Conservation (phyloP, 1,140 invertebrate species). For the Aphidius gifuensis region DNA sequence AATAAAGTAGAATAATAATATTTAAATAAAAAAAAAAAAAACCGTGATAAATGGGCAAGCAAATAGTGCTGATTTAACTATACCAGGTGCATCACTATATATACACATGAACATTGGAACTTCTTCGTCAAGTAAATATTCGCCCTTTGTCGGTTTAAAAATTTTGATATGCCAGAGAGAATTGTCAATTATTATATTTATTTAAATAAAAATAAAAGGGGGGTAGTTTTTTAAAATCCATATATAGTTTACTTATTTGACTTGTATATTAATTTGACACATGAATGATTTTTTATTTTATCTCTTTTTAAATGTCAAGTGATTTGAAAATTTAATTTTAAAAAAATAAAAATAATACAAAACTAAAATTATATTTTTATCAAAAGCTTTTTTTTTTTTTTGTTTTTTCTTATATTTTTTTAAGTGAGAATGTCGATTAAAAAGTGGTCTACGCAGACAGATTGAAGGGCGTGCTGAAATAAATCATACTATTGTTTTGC, state of each 20-base stretch:
- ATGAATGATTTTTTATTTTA: neutral
- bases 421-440: constrained; percentile 24
- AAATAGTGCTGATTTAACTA: constrained; percentile 48
- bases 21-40: constrained; percentile 25
- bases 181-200: constrained; percentile 26
- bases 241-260: constrained; percentile 16
- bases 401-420: too few species aligned
- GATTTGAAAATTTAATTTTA: too few species aligned
- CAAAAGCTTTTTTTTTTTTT: too few species aligned
- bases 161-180: neutral
- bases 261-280: constrained; percentile 21
- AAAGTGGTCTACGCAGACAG: constrained; percentile 45
- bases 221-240: constrained; percentile 14
- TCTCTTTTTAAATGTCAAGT: too few species aligned
- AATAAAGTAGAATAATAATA: too few species aligned
- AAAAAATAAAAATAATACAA: too few species aligned
- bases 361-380: too few species aligned
- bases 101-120: neutral
- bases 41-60: constrained; percentile 56
- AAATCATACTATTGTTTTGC: constrained; percentile 51
- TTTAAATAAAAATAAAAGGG: constrained; percentile 28
- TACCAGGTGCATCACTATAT: constrained; percentile 7
- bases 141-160: constrained; percentile 36
- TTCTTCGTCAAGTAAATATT: constrained; percentile 44
- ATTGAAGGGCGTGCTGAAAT: constrained; percentile 42